Conservation (phyloP, 2,888 invertebrate species). For the Pristionchus fissidentatus region DNA sequence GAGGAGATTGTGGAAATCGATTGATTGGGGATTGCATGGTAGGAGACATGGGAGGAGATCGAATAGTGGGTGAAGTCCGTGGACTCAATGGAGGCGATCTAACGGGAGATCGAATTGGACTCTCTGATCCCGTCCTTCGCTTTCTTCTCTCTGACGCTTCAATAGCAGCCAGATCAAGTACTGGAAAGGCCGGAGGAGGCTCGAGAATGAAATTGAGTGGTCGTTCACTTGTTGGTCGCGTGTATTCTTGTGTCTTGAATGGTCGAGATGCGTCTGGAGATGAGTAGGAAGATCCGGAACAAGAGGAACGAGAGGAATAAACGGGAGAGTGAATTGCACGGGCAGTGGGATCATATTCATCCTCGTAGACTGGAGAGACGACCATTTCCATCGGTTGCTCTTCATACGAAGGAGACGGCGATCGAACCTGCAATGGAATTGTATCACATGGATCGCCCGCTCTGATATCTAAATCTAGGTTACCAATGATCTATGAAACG, state of each 20-base stretch:
- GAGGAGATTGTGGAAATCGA: background rate
- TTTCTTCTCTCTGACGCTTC: background rate
- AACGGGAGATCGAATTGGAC: background rate
- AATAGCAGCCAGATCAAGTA: background rate
- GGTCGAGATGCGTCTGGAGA: background rate
- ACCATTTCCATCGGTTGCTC: conserved; percentile 7
- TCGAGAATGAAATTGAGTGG: background rate
- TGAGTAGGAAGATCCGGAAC: background rate
- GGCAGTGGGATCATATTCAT: conserved; percentile 13
- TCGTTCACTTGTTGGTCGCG: background rate
- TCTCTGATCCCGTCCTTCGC: background rate
- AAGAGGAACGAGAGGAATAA: background rate
- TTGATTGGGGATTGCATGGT: background rate
- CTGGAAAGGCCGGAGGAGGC: conserved; percentile 13
- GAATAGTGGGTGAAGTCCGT: background rate
- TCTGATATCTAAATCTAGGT: no score
- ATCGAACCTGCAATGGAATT: no score
- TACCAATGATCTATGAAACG: no score
- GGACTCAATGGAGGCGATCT: background rate
- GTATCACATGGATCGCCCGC: no score
- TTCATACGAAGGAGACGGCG: background rate
- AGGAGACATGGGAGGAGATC: background rate
- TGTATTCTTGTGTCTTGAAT: conserved; percentile 13
- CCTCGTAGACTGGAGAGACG: conserved; percentile 11
- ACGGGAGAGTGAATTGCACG: background rate